A percentile compares a stretch with the other conserved stretches of the same genome.
phyloP scores from a whole-genome alignment of 2,888 invertebrate genomes.

The Leucozona laternaria region DNA sequence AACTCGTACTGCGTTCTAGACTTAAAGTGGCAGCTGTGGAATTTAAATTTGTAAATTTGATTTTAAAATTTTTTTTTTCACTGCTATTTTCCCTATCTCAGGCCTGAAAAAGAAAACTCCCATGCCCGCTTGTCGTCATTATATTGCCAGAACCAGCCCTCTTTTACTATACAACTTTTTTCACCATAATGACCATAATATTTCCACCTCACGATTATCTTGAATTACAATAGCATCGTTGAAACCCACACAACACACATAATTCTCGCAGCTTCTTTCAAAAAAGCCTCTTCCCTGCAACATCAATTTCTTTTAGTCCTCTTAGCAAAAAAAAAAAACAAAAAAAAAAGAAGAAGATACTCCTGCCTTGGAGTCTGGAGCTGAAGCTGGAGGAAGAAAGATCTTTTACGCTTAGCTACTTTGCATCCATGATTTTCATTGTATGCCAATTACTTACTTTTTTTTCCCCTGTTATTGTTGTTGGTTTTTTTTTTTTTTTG shows the following conservation, averaged over 20 bases:
- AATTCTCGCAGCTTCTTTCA: slow-evolving; percentile 46
- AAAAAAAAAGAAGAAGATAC: not conserved
- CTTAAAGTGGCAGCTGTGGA: too few species aligned
- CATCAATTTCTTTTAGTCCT: slow-evolving; percentile 6
- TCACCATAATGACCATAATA: slow-evolving; percentile 65
- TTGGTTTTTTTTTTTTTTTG: slow-evolving; percentile 31
- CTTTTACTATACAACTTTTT: not conserved
- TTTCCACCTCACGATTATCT: slow-evolving; percentile 73
- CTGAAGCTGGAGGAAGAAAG: slow-evolving; percentile 4
- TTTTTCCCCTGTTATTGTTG: slow-evolving; percentile 5
- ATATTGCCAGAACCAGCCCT: not conserved
- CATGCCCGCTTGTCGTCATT: not conserved
- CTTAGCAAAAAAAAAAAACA: not conserved
- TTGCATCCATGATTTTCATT: slow-evolving; percentile 70
- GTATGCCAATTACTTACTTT: slow-evolving; percentile 67
- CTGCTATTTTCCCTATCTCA: too few species aligned
- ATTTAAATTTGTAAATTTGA: not conserved
- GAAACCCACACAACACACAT: slow-evolving; percentile 58
- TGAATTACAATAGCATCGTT: slow-evolving; percentile 66
- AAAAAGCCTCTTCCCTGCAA: not conserved
- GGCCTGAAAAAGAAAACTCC: not conserved
- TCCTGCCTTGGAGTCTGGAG: slow-evolving; percentile 8
- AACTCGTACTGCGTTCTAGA: too few species aligned
- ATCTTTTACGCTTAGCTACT: slow-evolving; percentile 52
- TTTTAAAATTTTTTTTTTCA: not conserved